These are phyloP conservation scores for Flexamia atlantica DNA, from an alignment of 2,888 invertebrate genomes.

Conservation along the genomic window DNA sequence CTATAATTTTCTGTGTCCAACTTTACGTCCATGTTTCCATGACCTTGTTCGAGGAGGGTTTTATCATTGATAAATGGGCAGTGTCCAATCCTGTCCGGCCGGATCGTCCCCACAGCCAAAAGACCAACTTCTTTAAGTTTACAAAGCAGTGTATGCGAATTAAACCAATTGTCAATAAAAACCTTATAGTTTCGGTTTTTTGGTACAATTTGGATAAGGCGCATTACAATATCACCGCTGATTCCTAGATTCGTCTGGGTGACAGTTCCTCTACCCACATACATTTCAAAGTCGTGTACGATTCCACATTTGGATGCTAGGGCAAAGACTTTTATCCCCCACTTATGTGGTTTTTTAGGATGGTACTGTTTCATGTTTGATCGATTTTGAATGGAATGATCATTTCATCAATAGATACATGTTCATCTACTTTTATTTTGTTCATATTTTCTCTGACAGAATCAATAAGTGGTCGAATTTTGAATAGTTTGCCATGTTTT, in stretches of 20 bases:
- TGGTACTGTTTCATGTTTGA: constrained; percentile 69
- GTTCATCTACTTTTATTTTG: background rate
- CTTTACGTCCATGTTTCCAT: constrained; percentile 18
- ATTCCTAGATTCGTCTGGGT: constrained; percentile 14
- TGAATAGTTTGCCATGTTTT: constrained; percentile 68
- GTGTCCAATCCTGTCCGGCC: constrained; percentile 14
- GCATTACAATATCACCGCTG: constrained; percentile 46
- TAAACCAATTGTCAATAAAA: constrained; percentile 53
- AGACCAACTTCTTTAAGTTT: constrained; percentile 39
- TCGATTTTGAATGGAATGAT: constrained; percentile 71
- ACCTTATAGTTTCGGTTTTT: constrained; percentile 33
- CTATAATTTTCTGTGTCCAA: constrained; percentile 42
- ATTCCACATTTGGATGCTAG: constrained; percentile 38
- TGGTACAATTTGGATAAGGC: constrained; percentile 30
- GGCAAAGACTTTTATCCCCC: constrained; percentile 69
- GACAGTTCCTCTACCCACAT: constrained; percentile 54
- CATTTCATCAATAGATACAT: constrained; percentile 69
- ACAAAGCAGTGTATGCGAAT: constrained; percentile 19
- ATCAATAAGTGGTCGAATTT: constrained; percentile 67
- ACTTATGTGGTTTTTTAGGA: constrained; percentile 69
- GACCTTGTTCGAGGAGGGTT: background rate
- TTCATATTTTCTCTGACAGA: constrained; percentile 66
- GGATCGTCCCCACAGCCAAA: constrained; percentile 24
- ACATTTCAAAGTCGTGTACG: constrained; percentile 53
- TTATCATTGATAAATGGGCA: constrained; percentile 33